These are phyloP conservation scores for Pharmacophagus antenor DNA, from an alignment of 2,888 invertebrate species.

Conservation along the genomic window DNA sequence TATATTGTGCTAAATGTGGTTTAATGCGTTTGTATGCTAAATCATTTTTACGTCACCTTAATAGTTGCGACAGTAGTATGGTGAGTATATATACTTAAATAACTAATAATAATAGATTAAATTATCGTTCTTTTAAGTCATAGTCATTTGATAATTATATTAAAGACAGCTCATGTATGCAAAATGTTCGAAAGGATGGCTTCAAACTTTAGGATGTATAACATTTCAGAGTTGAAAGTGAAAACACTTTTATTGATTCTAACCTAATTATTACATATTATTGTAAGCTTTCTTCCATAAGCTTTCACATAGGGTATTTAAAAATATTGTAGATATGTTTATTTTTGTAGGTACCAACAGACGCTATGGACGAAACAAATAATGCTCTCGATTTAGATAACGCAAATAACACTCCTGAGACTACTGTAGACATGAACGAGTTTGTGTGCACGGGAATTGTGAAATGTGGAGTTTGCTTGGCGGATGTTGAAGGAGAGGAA, in stretches of 20 bases:
- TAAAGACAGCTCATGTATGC: too few species aligned
- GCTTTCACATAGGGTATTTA: too few species aligned
- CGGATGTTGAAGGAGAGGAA: slow-evolving; percentile 47
- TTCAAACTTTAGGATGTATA: too few species aligned
- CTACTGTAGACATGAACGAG: not conserved
- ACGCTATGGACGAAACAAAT: not conserved
- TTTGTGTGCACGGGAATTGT: slow-evolving; percentile 29
- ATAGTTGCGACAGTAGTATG: slow-evolving; percentile 18
- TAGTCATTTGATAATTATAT: too few species aligned
- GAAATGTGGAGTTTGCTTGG: slow-evolving; percentile 62
- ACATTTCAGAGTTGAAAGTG: too few species aligned
- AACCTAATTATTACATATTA: not conserved
- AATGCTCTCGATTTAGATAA: not conserved
- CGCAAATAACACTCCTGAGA: slow-evolving; percentile 1
- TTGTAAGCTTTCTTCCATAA: not conserved
- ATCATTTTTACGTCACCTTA: slow-evolving; percentile 34
- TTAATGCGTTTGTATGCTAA: slow-evolving; percentile 36
- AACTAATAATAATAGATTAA: too few species aligned
- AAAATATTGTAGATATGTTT: not conserved
- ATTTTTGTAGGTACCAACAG: not conserved
- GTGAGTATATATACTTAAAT: not conserved
- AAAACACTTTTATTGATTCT: not conserved
- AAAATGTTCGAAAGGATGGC: too few species aligned
- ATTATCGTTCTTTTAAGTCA: too few species aligned
- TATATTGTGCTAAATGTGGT: slow-evolving; percentile 37